Conservation (phyloP, 2,113 vertebrate genomes). For the Trogon melanurus region DNA sequence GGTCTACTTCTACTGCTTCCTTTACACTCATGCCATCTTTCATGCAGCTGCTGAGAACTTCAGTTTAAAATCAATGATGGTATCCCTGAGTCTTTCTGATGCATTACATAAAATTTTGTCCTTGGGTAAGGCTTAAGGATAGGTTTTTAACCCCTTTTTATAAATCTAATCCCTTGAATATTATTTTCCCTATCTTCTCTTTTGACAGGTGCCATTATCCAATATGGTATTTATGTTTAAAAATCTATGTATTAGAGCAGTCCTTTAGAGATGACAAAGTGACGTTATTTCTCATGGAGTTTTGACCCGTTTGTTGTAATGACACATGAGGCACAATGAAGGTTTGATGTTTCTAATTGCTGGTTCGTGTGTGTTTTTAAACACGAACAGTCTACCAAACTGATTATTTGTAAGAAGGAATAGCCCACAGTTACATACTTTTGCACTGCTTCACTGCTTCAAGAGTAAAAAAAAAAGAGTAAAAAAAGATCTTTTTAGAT, state of each 20-base stretch:
- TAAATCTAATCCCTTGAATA: not conserved
- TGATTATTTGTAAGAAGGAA: not conserved
- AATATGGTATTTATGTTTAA: not conserved
- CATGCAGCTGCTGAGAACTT: not conserved
- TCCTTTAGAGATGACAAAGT: not conserved
- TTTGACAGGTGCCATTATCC: not conserved
- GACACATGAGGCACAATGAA: not conserved
- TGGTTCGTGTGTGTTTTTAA: not conserved
- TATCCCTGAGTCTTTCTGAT: not conserved
- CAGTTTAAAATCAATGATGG: not conserved
- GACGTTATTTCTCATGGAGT: not conserved
- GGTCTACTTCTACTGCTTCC: not conserved
- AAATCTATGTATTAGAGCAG: not conserved
- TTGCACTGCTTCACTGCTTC: not conserved
- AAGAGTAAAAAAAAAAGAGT: not conserved
- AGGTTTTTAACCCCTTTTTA: not conserved
- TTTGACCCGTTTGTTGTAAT: not conserved
- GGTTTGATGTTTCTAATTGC: not conserved
- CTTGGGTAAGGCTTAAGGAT: not conserved
- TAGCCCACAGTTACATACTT: not conserved
- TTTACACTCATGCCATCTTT: not conserved
- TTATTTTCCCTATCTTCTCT: not conserved
- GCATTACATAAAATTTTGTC: not conserved
- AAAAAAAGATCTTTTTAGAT: not conserved
- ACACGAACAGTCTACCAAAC: not conserved